Evolutionary conservation across 2,113 vertebrate genomes (phyloP).

Genomic region (Chaetops frenatus): DNA sequence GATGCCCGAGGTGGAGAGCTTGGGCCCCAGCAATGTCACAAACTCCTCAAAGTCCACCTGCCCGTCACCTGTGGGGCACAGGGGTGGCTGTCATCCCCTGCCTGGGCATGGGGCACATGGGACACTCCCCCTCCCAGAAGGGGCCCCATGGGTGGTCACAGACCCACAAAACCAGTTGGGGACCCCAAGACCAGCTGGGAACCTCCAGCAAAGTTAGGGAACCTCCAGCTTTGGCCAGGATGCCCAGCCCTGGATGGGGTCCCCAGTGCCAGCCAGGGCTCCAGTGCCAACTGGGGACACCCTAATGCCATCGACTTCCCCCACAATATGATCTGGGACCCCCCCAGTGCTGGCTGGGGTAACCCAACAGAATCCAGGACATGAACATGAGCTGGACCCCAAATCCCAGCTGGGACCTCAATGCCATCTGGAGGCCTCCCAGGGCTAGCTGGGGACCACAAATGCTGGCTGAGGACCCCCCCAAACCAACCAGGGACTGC

Average conservation of each 20-base stretch:
- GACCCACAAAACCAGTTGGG: neutral
- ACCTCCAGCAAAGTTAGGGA: neutral
- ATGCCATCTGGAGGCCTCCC: neutral
- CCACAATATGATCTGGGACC: neutral
- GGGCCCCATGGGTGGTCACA: neutral
- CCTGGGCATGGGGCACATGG: accelerated
- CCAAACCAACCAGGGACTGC: neutral
- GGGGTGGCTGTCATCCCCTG: neutral
- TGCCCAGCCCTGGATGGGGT: neutral
- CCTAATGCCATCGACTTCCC: neutral
- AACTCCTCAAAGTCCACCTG: slow-evolving; percentile 99
- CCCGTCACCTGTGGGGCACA: slow-evolving; percentile 76
- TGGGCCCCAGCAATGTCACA: slow-evolving; percentile 92
- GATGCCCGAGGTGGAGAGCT: slow-evolving; percentile 89
- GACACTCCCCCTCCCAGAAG: neutral
- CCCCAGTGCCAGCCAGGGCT: neutral
- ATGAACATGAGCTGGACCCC: neutral
- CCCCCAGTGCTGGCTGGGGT: neutral
- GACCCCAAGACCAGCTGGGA: neutral
- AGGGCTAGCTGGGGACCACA: neutral
- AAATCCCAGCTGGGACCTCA: neutral
- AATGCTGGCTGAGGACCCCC: neutral
- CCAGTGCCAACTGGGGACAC: neutral
- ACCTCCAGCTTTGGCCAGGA: neutral
- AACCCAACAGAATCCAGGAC: neutral